phyloP scores from a whole-genome alignment of 1,140 invertebrate genomes.

The Rhopalosiphum maidis region DNA sequence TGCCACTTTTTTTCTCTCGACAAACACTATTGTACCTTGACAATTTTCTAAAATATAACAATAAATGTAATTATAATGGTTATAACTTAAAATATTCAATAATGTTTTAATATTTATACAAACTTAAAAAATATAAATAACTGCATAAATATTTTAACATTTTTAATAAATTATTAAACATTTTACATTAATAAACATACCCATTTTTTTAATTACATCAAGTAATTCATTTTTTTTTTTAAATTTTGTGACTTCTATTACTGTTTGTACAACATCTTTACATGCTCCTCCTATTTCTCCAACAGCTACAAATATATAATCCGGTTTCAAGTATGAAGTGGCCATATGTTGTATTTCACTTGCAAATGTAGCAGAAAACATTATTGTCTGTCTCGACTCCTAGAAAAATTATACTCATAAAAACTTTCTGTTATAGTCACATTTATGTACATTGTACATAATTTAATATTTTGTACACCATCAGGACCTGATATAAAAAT shows the following conservation, averaged over 20 bases:
- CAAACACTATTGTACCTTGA: slow-evolving; percentile 86
- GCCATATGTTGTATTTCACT: slow-evolving; percentile 97
- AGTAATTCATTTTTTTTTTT: slow-evolving; percentile 79
- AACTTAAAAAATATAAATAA: neutral
- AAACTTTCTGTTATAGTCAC: neutral
- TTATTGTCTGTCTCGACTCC: slow-evolving; percentile 91
- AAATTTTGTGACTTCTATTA: slow-evolving; percentile 76
- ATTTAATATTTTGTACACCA: no score
- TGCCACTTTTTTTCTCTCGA: slow-evolving; percentile 98
- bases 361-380: slow-evolving; percentile 99
- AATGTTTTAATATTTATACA: neutral
- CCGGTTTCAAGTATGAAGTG: slow-evolving; percentile 89
- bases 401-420: slow-evolving; percentile 59
- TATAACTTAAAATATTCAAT: neutral
- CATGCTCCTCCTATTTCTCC: slow-evolving; percentile 95
- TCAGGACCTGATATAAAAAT: no score
- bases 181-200: slow-evolving; percentile 61
- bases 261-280: slow-evolving; percentile 84
- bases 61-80: neutral
- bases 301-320: slow-evolving; percentile 98
- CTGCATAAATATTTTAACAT: neutral
- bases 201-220: slow-evolving; percentile 72
- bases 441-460: neutral
- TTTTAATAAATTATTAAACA: neutral
- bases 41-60: slow-evolving; percentile 44